A percentile compares a stretch with the other conserved stretches of the same genome.
Evolutionary conservation across 2,888 invertebrate species (phyloP).

Genomic region (Habrosyne pyritoides): DNA sequence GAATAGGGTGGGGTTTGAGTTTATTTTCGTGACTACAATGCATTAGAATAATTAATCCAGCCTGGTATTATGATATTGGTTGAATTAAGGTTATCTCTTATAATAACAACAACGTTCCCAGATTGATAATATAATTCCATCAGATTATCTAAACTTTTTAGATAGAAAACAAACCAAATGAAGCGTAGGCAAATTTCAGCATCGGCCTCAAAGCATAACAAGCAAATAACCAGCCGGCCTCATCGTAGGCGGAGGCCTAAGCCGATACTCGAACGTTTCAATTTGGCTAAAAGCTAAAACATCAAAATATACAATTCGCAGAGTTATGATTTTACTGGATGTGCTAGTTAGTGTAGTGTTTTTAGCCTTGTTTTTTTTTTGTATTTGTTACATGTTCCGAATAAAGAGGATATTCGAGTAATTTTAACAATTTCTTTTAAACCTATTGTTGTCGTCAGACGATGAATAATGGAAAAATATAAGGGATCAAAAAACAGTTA

Average conservation of each 20-base stretch:
- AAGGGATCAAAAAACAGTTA: too few relatives aligned
- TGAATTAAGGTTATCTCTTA: background rate
- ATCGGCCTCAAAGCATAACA: conserved; percentile 1
- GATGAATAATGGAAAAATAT: too few relatives aligned
- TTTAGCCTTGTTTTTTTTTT: conserved; percentile 21
- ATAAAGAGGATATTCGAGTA: too few relatives aligned
- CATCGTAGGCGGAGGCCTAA: conserved; percentile 28
- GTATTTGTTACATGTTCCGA: too few relatives aligned
- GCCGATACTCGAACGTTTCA: conserved; percentile 43
- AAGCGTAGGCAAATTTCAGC: background rate
- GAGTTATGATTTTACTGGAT: conserved; percentile 22
- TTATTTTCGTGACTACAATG: background rate
- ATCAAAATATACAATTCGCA: conserved; percentile 39
- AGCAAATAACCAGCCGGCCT: conserved; percentile 15
- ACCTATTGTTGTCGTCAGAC: too few relatives aligned
- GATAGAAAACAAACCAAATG: conserved; percentile 1
- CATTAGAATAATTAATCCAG: too few relatives aligned
- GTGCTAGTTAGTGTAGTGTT: background rate
- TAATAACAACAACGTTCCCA: background rate
- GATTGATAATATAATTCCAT: background rate
- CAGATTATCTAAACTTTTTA: background rate
- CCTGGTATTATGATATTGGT: too few relatives aligned
- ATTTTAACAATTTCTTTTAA: too few relatives aligned
- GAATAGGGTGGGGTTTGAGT: background rate
- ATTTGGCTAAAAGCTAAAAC: conserved; percentile 59